Evolutionary conservation across 1,140 invertebrate genomes (phyloP).

Genomic region (Drosophila eugracilis): DNA sequence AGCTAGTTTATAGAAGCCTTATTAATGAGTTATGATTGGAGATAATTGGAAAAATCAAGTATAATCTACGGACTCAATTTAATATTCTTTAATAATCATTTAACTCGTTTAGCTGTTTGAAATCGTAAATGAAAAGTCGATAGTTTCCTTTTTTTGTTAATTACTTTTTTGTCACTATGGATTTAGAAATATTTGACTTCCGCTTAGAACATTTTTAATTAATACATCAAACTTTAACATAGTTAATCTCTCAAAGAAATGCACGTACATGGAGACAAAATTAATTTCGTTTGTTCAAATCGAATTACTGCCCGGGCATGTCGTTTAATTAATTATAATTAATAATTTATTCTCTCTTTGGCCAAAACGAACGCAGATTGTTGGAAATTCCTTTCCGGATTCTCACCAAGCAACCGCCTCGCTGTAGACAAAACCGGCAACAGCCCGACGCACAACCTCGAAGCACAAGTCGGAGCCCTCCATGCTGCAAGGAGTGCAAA

Average conservation of each 20-base stretch:
- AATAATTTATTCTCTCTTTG: constrained; percentile 20
- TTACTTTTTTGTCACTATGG: background rate
- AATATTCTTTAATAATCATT: no score
- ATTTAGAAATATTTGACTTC: background rate
- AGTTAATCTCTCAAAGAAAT: background rate
- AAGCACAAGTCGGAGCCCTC: constrained; percentile 99
- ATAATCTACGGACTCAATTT: background rate
- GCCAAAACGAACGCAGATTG: constrained; percentile 16
- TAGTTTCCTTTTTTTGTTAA: background rate
- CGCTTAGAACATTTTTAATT: background rate
- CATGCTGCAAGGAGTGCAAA: constrained; percentile 92
- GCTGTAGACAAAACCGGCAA: constrained; percentile 98
- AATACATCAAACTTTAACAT: background rate
- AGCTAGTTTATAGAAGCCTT: constrained; percentile 2
- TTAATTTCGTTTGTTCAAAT: constrained; percentile 20
- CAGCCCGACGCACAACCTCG: constrained; percentile 98
- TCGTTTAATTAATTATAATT: constrained; percentile 7
- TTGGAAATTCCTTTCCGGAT: background rate
- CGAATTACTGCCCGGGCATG: background rate
- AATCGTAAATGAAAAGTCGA: no score
- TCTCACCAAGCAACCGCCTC: constrained; percentile 98
- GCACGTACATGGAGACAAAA: background rate
- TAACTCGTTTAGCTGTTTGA: no score
- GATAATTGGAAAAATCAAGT: background rate
- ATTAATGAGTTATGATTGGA: background rate